Evolutionary conservation across 2,113 vertebrate species (phyloP), one percentile per base, ranked within the genome.

Genomic region (Esox niger): DNA sequence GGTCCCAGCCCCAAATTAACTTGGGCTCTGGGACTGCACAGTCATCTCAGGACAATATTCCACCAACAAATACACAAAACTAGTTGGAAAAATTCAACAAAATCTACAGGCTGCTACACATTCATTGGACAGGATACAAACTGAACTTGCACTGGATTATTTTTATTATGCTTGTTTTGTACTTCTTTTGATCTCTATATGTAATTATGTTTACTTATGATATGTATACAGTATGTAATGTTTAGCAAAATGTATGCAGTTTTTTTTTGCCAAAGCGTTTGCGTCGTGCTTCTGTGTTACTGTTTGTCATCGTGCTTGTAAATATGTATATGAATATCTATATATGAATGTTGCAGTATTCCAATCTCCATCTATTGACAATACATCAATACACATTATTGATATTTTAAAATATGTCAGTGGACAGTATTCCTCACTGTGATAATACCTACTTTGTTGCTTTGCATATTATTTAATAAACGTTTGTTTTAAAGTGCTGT

Each of bases 141-240:
- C 76, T 80, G 84, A 90, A 82, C 61, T 89, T 91, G 90, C 90
- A 91, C 91, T 91, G 91, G 87, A 91, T 88, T 88, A n/a, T n/a
- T 67, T 83, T 75, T 80, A 77, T 75, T 70, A 78, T 74, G 54
- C 74, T 80, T 77, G 77, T 88, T 88, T 88, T 77, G 86, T 90
- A 78, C 84, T 79, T 73, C 27, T 23, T n/a, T 69, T 65, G n/a
- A 54, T 54, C 62, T 76, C 66, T 74, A 65, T 56, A 78, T 83
- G 74, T 79, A 57, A 81, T 83, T 71, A 85, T 85, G 79, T 90
- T 89, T 89, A 88, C 85, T 86, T 82, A 73, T 79, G 71, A 85
- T 43, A 43, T 43, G 38, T 43, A 43, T 43, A 43, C 38, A 43
- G 80, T 69, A 85, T 78, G 75, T 89, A 80, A 82, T 66, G 71